Conservation (phyloP, 1,140 invertebrate genomes). For the Wasmannia auropunctata region DNA sequence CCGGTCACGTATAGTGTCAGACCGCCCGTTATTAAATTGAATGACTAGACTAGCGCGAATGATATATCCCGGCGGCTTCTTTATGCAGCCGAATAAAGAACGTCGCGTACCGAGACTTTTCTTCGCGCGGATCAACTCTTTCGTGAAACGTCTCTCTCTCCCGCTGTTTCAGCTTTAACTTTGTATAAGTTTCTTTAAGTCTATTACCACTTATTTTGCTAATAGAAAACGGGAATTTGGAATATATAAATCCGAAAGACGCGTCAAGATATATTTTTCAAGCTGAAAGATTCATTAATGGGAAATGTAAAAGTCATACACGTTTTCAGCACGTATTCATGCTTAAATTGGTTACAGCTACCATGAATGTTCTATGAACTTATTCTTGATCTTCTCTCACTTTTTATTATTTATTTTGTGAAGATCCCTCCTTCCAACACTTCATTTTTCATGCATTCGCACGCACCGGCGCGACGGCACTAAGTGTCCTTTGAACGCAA, state of each 20-base stretch:
- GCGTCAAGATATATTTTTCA: neutral
- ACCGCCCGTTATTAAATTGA: conserved; percentile 64
- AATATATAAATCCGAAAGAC: neutral
- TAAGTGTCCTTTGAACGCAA: conserved; percentile 22
- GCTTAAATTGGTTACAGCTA: neutral
- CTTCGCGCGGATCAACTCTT: neutral
- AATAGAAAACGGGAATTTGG: neutral
- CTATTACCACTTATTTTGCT: neutral
- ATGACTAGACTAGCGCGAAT: conserved; percentile 47
- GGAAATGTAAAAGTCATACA: neutral
- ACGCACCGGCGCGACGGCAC: neutral
- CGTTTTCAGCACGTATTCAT: neutral
- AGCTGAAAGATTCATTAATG: neutral
- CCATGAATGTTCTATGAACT: neutral
- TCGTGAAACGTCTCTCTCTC: neutral
- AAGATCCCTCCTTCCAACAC: neutral
- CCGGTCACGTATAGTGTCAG: conserved; percentile 62
- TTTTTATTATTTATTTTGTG: neutral
- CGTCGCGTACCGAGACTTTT: neutral
- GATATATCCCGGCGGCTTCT: conserved; percentile 19
- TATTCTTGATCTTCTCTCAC: neutral
- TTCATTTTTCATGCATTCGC: conserved; percentile 12
- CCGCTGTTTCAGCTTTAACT: neutral
- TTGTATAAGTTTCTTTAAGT: neutral
- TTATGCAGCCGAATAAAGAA: conserved; percentile 39